Conservation (phyloP, 2,797 vertebrate species). For the Parauchenoglanis punctatus region DNA sequence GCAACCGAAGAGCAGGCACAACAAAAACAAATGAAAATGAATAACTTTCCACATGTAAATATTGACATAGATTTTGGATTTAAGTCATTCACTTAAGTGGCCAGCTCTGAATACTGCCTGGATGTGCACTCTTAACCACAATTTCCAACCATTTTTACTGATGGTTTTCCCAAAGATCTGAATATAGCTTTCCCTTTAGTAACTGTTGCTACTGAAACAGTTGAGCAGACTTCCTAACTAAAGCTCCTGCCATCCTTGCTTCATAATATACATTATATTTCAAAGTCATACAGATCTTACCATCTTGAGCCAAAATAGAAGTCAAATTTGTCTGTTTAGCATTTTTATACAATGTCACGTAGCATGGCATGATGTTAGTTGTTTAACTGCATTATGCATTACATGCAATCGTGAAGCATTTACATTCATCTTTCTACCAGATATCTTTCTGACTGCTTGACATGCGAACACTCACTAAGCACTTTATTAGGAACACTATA, state of each 20-base stretch:
- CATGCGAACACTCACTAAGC: not conserved
- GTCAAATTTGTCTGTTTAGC: no score
- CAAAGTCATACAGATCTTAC: not conserved
- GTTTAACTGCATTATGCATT: not conserved
- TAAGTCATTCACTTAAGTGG: not conserved
- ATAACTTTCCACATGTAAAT: not conserved
- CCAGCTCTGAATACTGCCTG: not conserved
- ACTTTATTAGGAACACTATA: not conserved
- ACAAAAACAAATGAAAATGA: not conserved
- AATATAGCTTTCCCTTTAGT: slow-evolving; percentile 9
- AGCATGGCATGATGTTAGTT: not conserved
- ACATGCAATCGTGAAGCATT: not conserved
- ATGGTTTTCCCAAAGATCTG: slow-evolving; percentile 3
- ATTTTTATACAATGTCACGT: not conserved
- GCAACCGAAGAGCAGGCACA: not conserved
- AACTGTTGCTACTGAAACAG: slow-evolving; percentile 1
- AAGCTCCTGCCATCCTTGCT: not conserved
- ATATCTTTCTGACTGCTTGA: not conserved
- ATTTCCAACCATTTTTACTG: not conserved
- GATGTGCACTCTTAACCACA: not conserved
- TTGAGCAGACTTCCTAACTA: not conserved
- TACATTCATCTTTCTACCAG: not conserved
- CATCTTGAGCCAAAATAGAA: no score
- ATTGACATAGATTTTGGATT: not conserved
- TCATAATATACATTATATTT: not conserved